Evolutionary conservation across 2,113 vertebrate species (phyloP).

Genomic region (Neotoma lepida): DNA sequence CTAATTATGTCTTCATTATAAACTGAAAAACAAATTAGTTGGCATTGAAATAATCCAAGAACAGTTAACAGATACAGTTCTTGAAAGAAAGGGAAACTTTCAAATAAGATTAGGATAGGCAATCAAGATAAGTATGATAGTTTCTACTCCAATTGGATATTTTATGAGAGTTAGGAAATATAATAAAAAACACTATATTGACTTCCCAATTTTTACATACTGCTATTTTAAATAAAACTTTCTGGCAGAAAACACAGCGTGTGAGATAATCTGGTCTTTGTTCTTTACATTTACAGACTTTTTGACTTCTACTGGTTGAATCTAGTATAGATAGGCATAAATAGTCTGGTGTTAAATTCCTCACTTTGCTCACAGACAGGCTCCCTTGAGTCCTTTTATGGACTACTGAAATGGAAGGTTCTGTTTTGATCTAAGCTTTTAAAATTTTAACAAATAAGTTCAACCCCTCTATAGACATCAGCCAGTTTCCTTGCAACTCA

Average conservation of each 20-base stretch:
- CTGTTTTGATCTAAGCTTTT: constrained; percentile 34
- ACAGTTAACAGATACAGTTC: background rate
- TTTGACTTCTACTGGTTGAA: background rate
- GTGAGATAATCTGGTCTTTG: background rate
- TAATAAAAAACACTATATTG: constrained; percentile 51
- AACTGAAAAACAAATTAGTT: constrained; percentile 10
- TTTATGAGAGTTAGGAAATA: constrained; percentile 15
- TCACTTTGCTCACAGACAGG: background rate
- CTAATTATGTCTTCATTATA: constrained; percentile 32
- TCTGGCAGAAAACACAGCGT: constrained; percentile 35
- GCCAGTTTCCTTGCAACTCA: constrained; percentile 30
- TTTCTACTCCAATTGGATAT: background rate
- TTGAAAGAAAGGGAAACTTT: background rate
- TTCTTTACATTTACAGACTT: constrained; percentile 24
- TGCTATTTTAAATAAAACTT: constrained; percentile 51
- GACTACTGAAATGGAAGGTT: background rate
- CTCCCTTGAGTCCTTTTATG: background rate
- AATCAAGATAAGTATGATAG: constrained; percentile 18
- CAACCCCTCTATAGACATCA: background rate
- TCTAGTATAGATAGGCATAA: constrained; percentile 11
- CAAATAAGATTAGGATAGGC: background rate
- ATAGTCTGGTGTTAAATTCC: constrained; percentile 29
- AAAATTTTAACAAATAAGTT: constrained; percentile 20
- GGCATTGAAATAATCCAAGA: background rate
- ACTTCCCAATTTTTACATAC: constrained; percentile 66